Evolutionary conservation across 2,797 vertebrate genomes (phyloP), one percentile per base, ranked within the genome.

Genomic region (Catostomus latipinnis): DNA sequence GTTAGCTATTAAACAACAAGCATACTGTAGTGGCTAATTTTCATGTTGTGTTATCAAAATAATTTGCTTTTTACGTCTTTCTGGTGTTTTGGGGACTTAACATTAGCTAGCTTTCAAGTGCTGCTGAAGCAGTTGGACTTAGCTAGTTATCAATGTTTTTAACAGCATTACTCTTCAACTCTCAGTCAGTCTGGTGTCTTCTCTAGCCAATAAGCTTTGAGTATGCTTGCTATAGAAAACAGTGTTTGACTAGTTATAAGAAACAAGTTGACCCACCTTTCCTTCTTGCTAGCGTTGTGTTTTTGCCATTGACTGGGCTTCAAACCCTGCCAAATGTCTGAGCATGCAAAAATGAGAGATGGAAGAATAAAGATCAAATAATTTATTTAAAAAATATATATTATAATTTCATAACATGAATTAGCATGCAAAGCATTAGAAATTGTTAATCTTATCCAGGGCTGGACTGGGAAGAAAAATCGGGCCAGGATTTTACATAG

Each of bases 401-500:
- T 65, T n/a, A 46, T 12, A 65, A 65, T 46, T 46, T 65, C 43
- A 65, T 34, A 34, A 34, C 34, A 34, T 34, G 34, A 34, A 34
- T 65, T 65, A 65, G 46, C 6, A 46, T 65, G 62, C 62, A 46
- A 46, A n/a, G 43, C 3, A 45, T 63, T 63, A 45, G 45, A 63
- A 63, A 34, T 10, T 2, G 8, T 45, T 14, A 13, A 62, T 62
- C 22, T 61, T 62, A 22, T 22, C 22, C 22, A 22, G 22, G 22
- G 22, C 22, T 22, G 22, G 22, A 22, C 22, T 1, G 22, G 22
- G 22, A 22, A 22, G 22, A 22, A 2, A 22, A 22, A 22, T 22
- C 22, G 22, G 22, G 1, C 22, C 22, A 22, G 22, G 1, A 22
- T 22, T 22, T 22, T 22, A 22, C 22, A 22, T 22, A 22, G 22